These are phyloP conservation scores for Leguminivora glycinivorella DNA, from an alignment of 1,140 invertebrate species.

Conservation along the genomic window DNA sequence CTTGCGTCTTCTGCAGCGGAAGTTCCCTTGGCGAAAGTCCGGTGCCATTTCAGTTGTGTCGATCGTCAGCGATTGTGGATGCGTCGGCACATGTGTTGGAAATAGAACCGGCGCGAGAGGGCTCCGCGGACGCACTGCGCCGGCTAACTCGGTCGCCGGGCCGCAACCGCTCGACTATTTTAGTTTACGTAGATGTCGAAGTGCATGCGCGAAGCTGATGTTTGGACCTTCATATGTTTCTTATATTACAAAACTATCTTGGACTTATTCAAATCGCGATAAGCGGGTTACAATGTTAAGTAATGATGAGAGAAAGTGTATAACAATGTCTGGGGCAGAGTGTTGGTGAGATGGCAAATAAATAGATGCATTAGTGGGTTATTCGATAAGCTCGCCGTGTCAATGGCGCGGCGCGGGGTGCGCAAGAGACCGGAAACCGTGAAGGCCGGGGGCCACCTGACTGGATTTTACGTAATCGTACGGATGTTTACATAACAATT, in stretches of 20 bases:
- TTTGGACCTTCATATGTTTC: constrained; percentile 59
- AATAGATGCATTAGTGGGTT: constrained; percentile 41
- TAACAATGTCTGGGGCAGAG: constrained; percentile 22
- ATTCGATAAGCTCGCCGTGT: constrained; percentile 39
- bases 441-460: constrained; percentile 39
- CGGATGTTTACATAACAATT: constrained; percentile 36
- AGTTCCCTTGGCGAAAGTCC: constrained; percentile 65
- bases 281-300: background rate
- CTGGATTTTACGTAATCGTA: constrained; percentile 30
- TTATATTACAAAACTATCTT: constrained; percentile 19
- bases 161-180: constrained; percentile 67
- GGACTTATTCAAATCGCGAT: background rate
- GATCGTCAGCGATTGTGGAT: constrained; percentile 61
- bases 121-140: constrained; percentile 66
- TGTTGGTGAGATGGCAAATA: constrained; percentile 33
- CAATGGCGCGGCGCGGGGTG: constrained; percentile 35
- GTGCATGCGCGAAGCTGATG: constrained; percentile 56
- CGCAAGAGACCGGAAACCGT: constrained; percentile 38
- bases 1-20: constrained; percentile 68
- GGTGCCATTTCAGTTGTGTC: constrained; percentile 67
- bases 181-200: constrained; percentile 75
- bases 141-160: constrained; percentile 73
- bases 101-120: constrained; percentile 74
- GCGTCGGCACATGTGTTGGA: constrained; percentile 68
- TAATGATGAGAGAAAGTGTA: constrained; percentile 1